Conservation (phyloP, 2,888 invertebrate genomes). For the Conus canariensis region DNA sequence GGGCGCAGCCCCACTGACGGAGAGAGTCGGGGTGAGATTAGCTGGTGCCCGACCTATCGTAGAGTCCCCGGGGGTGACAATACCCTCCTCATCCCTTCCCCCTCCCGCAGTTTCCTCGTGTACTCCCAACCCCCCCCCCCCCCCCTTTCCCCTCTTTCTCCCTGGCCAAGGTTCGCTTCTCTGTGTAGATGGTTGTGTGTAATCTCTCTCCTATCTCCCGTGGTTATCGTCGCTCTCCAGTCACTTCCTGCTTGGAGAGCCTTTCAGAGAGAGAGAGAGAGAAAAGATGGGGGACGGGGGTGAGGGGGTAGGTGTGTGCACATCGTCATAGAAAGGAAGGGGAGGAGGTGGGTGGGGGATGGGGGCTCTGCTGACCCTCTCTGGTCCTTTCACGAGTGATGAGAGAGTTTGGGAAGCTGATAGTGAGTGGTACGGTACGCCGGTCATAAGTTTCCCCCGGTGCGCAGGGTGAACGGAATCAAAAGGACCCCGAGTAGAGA, state of each 20-base stretch:
- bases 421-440: background rate
- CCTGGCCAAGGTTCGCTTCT: no score
- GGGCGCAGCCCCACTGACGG: background rate
- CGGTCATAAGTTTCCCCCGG: background rate
- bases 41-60: constrained; percentile 13
- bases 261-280: background rate
- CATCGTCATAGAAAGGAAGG: no score
- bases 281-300: no score
- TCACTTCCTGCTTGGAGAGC: constrained; percentile 16
- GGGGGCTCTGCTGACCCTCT: background rate
- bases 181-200: background rate
- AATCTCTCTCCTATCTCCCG: background rate
- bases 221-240: constrained; percentile 11
- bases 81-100: background rate
- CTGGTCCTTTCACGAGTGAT: background rate
- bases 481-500: background rate
- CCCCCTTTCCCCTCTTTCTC: background rate
- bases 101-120: background rate
- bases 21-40: constrained; percentile 14
- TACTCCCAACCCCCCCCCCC: background rate
- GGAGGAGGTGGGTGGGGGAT: background rate
- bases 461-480: background rate
- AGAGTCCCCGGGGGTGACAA: constrained; percentile 8
- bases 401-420: background rate
- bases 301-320: no score